Base-by-base conservation (phyloP, 1,140 invertebrate species). In the Drosophila trapezifrons region DNA sequence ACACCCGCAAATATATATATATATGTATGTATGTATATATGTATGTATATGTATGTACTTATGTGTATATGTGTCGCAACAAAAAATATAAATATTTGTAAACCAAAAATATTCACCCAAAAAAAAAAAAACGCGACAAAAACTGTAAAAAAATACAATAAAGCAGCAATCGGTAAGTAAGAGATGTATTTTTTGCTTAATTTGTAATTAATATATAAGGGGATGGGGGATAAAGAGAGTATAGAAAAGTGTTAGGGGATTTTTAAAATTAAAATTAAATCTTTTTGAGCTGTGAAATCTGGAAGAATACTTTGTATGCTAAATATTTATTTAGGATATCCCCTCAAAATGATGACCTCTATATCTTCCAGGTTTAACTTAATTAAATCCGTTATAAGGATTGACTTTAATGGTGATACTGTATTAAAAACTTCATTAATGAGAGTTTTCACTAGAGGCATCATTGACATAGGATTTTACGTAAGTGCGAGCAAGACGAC, bases 11-110 rank as follows among this genome's bases (percentile, higher is more conserved):
- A 78, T 67, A 52, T 59, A 76, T 42, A 74, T 69, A 69, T 76
- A 55, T 82, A 82, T 79, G 62, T 67, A 76, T 76, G 54, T 81
- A 79, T 65, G 51, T 80, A 60, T 27, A 20, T 58, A 47, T 59
- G 35, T 77, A 70, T 80, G 73, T 78, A 47, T 76, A 58, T 76
- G 60, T 76, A 58, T 85, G 71, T 80, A 63, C 76, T 67, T 76
- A 58, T 76, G 70, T 74, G 58, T 73, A 42, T 78, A 45, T 74
- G 73, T 76, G 71, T 76, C 71, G 51, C 47, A 32, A 57, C 43
- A 52, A 43, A 49, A 10, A 52, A 73, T 38, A 57, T 18, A 38
- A 5, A 37, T 43, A 40, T 29, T 43, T 40, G 27, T 42, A 72
- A 63, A 46, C 52, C 22, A 15, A 73, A 49, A 54, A 52, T 52